These are phyloP conservation scores for Catocala nupta DNA, from an alignment of 2,888 invertebrate genomes.

Conservation along the genomic window DNA sequence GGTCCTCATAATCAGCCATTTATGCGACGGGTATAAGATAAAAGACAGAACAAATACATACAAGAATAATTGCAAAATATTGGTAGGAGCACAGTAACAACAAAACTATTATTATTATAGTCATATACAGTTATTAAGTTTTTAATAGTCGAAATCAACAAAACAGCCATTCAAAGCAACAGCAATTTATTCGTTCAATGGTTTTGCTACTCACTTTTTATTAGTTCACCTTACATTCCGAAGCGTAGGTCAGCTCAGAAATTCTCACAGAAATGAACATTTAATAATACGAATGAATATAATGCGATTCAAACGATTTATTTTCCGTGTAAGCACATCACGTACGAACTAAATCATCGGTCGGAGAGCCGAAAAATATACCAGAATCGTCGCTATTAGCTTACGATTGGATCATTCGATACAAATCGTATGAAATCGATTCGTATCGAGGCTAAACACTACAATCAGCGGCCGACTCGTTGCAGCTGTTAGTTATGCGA, in stretches of 20 bases:
- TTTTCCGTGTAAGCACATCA: slow-evolving; percentile 83
- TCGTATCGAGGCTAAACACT: slow-evolving; percentile 83
- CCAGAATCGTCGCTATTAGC: slow-evolving; percentile 82
- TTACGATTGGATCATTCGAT: slow-evolving; percentile 80
- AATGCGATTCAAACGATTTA: slow-evolving; percentile 84
- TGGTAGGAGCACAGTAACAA: neutral
- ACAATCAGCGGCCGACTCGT: slow-evolving; percentile 75
- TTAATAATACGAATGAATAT: slow-evolving; percentile 83
- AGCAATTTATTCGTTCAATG: slow-evolving; percentile 50
- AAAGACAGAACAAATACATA: too few relatives aligned
- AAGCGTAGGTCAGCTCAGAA: slow-evolving; percentile 74
- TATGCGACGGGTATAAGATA: too few relatives aligned
- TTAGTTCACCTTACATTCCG: slow-evolving; percentile 65
- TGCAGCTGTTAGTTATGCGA: slow-evolving; percentile 84
- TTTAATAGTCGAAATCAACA: slow-evolving; percentile 35
- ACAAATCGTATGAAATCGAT: slow-evolving; percentile 83
- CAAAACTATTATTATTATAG: neutral
- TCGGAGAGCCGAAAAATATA: slow-evolving; percentile 81
- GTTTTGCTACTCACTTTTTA: slow-evolving; percentile 54
- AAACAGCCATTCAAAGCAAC: slow-evolving; percentile 31
- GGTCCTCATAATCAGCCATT: too few relatives aligned
- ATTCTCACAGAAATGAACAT: slow-evolving; percentile 84
- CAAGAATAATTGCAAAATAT: too few relatives aligned
- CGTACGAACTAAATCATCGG: slow-evolving; percentile 83
- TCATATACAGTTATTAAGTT: slow-evolving; percentile 34